phyloP scores from a whole-genome alignment of 2,888 invertebrate genomes.

The Drosophila ezoana region DNA sequence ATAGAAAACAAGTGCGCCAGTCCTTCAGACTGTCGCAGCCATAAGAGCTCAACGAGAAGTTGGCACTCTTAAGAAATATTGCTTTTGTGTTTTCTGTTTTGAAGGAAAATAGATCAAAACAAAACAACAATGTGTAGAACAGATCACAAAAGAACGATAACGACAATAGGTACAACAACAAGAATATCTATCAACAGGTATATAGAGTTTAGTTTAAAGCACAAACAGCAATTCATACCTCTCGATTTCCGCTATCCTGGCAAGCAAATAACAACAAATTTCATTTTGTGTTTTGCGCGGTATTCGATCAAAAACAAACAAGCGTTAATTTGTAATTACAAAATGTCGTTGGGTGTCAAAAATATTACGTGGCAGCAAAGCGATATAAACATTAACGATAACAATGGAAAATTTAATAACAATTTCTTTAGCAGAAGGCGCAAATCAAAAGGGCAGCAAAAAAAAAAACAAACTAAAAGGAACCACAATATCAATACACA shows the following conservation, averaged over 20 bases:
- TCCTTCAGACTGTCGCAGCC: background rate
- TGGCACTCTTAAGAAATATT: background rate
- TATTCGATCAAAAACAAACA: slow-evolving; percentile 78
- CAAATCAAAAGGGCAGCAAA: slow-evolving; percentile 19
- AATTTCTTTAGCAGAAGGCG: slow-evolving; percentile 22
- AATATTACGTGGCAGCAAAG: slow-evolving; percentile 44
- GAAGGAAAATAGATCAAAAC: no score
- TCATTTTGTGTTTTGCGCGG: slow-evolving; percentile 80
- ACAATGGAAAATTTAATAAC: slow-evolving; percentile 9
- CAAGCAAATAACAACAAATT: slow-evolving; percentile 85
- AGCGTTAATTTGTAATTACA: slow-evolving; percentile 71
- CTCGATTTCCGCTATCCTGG: slow-evolving; percentile 90
- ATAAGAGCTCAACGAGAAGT: no score
- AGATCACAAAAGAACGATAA: slow-evolving; percentile 5
- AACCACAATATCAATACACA: slow-evolving; percentile 30
- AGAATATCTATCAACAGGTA: slow-evolving; percentile 28
- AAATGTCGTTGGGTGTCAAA: slow-evolving; percentile 44
- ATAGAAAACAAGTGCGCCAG: background rate
- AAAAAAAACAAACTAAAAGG: background rate
- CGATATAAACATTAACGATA: slow-evolving; percentile 31
- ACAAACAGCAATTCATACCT: slow-evolving; percentile 86
- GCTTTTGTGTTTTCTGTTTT: background rate
- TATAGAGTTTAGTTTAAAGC: slow-evolving; percentile 76
- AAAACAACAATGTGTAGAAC: slow-evolving; percentile 4
- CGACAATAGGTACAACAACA: slow-evolving; percentile 23